These are phyloP conservation scores for Nemotelus nigrinus DNA, from an alignment of 2,888 invertebrate genomes.

Conservation along the genomic window DNA sequence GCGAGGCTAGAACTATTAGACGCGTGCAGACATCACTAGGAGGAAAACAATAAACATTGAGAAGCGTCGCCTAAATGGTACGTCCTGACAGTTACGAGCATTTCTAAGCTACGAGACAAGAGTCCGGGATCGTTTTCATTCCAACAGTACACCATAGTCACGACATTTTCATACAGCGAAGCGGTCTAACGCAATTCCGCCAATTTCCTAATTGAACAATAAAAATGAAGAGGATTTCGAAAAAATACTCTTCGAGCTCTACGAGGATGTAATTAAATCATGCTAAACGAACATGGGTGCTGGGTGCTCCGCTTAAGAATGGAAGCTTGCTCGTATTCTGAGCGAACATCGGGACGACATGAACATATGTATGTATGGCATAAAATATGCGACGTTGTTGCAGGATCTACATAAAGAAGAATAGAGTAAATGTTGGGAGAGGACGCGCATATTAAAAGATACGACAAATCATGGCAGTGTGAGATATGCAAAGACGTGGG, in stretches of 20 bases:
- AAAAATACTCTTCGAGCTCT: background rate
- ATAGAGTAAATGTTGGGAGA: too few relatives aligned
- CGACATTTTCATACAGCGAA: constrained; percentile 22
- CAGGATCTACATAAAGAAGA: too few relatives aligned
- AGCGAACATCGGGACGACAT: too few relatives aligned
- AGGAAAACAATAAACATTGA: constrained; percentile 18
- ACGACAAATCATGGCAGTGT: too few relatives aligned
- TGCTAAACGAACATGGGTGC: background rate
- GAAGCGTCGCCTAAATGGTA: constrained; percentile 17
- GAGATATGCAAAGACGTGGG: too few relatives aligned
- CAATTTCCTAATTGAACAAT: constrained; percentile 42
- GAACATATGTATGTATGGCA: too few relatives aligned
- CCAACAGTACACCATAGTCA: background rate
- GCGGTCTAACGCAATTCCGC: constrained; percentile 5
- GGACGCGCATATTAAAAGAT: too few relatives aligned
- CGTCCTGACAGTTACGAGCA: constrained; percentile 7
- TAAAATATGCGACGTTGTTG: too few relatives aligned
- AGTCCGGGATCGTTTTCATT: constrained; percentile 8
- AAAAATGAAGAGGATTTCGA: constrained; percentile 26
- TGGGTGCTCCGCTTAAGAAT: background rate
- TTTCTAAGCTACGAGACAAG: background rate
- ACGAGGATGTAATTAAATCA: constrained; percentile 4
- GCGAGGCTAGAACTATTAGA: background rate
- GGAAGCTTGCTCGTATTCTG: too few relatives aligned
- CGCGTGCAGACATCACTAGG: background rate